Percentiles rank a stretch among this genome's conserved stretches.
Conservation (phyloP, 2,113 vertebrate species). For the Etia nguti region DNA sequence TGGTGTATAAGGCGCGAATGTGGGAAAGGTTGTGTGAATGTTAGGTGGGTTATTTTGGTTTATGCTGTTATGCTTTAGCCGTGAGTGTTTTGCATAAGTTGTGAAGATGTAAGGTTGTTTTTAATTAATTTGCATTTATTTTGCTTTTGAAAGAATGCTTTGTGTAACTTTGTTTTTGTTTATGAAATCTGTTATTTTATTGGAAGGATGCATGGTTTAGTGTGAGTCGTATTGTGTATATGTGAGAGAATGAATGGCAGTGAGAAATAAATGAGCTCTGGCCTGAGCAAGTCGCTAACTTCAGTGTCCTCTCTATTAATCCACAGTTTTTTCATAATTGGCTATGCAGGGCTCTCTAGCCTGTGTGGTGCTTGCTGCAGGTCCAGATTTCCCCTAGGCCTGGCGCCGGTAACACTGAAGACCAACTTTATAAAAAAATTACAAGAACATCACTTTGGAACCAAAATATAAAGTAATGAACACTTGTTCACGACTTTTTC, state of each 20-base stretch:
- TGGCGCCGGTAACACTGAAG: neutral
- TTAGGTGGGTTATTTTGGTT: no score
- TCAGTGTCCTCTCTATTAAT: neutral
- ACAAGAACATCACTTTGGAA: neutral
- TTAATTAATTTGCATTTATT: no score
- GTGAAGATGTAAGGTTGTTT: no score
- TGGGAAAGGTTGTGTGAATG: no score
- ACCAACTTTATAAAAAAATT: neutral
- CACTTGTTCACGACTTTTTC: neutral
- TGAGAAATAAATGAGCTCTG: neutral
- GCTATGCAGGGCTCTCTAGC: neutral
- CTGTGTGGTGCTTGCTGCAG: neutral
- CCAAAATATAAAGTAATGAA: neutral
- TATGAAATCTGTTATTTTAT: neutral
- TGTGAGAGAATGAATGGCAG: neutral
- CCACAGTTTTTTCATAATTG: neutral
- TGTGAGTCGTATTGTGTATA: neutral
- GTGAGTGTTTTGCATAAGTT: no score
- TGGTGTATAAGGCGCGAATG: no score
- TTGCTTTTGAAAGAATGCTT: neutral
- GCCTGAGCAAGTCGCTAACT: neutral
- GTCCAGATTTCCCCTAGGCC: neutral
- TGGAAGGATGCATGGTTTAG: neutral
- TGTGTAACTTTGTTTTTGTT: neutral
- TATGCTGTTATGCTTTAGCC: no score